phyloP scores from a whole-genome alignment of 1,140 invertebrate species.

The Zaprionus taronus region DNA sequence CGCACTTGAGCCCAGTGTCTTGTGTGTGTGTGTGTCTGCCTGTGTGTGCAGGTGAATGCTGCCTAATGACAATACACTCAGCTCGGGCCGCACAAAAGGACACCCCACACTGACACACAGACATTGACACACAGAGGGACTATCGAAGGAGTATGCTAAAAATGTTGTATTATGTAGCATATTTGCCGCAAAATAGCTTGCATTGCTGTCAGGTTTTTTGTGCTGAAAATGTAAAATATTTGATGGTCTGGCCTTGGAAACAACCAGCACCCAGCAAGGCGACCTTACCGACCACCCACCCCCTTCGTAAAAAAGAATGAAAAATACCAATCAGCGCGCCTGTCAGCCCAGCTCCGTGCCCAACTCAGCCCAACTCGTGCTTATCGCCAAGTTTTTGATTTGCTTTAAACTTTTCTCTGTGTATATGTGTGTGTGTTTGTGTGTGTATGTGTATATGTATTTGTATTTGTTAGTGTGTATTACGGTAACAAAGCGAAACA shows the following conservation, averaged over 20 bases:
- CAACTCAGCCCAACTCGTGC: conserved; percentile 67
- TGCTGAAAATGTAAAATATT: conserved; percentile 75
- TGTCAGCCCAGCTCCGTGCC: conserved; percentile 45
- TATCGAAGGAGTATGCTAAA: conserved; percentile 60
- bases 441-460: conserved; percentile 16
- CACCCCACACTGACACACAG: not conserved
- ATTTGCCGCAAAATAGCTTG: conserved; percentile 68
- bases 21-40: conserved; percentile 18
- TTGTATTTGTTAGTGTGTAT: conserved; percentile 21
- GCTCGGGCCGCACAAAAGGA: conserved; percentile 11
- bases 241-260: conserved; percentile 61
- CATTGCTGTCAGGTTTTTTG: conserved; percentile 61
- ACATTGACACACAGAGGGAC: not conserved
- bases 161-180: conserved; percentile 65
- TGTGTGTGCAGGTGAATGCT: conserved; percentile 37
- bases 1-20: conserved; percentile 39
- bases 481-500: conserved; percentile 31
- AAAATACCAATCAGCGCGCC: conserved; percentile 79
- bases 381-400: conserved; percentile 81
- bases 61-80: conserved; percentile 16
- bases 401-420: conserved; percentile 74
- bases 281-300: not conserved
- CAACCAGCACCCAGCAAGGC: conserved; percentile 18
- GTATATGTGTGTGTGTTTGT: conserved; percentile 1
- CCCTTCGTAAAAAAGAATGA: conserved; percentile 22